A percentile compares a stretch with the other conserved stretches of the same genome.
Evolutionary conservation across 2,888 invertebrate species (phyloP).

Genomic region (Tricholauxania praeusta): DNA sequence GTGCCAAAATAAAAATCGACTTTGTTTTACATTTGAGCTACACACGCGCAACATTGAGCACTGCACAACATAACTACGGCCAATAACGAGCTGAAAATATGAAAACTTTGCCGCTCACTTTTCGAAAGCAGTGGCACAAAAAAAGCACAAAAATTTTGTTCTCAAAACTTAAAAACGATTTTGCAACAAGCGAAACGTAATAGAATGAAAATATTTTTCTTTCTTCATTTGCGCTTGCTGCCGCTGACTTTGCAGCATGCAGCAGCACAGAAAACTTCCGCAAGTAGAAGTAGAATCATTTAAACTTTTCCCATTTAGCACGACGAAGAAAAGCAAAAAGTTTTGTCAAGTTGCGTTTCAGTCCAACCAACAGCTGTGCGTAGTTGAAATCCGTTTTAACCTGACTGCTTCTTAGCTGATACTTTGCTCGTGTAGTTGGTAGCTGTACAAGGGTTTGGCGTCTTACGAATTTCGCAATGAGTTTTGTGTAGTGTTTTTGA

Average conservation of each 20-base stretch:
- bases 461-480: too few species aligned
- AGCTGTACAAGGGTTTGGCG: too few species aligned
- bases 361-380: conserved; percentile 25
- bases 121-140: not conserved
- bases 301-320: conserved; percentile 32
- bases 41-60: conserved; percentile 6
- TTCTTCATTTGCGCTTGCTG: not conserved
- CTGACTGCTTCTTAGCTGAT: too few species aligned
- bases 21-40: conserved; percentile 10
- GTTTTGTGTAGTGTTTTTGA: too few species aligned
- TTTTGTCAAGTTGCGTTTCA: conserved; percentile 1
- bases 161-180: conserved; percentile 10
- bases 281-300: conserved; percentile 28
- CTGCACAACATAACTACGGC: conserved; percentile 16
- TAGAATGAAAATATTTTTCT: conserved; percentile 5
- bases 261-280: conserved; percentile 7
- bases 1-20: conserved; percentile 13
- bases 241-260: not conserved
- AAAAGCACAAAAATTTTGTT: not conserved
- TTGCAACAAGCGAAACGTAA: conserved; percentile 15
- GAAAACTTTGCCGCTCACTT: conserved; percentile 26
- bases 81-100: conserved; percentile 37
- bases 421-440: too few species aligned
- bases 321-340: not conserved
- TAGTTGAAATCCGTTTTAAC: conserved; percentile 7